These are phyloP conservation scores for Anabacerthia variegaticeps DNA, from an alignment of 2,797 vertebrate genomes.

Conservation along the genomic window DNA sequence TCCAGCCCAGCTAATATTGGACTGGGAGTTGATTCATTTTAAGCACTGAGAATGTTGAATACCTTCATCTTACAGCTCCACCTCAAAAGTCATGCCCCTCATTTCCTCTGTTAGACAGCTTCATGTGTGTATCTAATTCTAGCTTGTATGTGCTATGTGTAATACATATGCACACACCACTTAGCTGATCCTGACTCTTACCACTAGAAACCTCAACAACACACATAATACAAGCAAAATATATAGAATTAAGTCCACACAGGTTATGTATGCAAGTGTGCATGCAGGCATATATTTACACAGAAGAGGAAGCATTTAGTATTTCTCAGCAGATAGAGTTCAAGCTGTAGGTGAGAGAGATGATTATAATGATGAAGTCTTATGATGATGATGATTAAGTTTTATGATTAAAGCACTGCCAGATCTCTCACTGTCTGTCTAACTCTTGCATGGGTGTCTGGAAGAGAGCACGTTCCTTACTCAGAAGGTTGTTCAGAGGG, in stretches of 20 bases:
- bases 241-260: not conserved
- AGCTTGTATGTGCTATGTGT: not conserved
- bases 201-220: not conserved
- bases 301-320: not conserved
- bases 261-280: not conserved
- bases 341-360: constrained; percentile 1
- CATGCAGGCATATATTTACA: not conserved
- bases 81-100: not conserved
- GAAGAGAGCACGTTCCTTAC: not conserved
- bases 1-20: not conserved
- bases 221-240: not conserved
- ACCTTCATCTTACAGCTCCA: not conserved
- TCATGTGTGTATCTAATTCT: not conserved
- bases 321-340: constrained; percentile 26
- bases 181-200: not conserved
- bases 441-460: not conserved
- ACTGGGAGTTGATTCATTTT: not conserved
- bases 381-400: constrained; percentile 29
- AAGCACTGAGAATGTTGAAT: not conserved
- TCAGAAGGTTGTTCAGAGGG: not conserved
- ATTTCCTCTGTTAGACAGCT: not conserved
- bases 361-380: constrained; percentile 44
- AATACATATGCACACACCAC: not conserved
- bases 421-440: constrained; percentile 6
- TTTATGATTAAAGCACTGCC: constrained; percentile 19